Conservation (phyloP, 2,113 vertebrate species). For the Colius striatus region DNA sequence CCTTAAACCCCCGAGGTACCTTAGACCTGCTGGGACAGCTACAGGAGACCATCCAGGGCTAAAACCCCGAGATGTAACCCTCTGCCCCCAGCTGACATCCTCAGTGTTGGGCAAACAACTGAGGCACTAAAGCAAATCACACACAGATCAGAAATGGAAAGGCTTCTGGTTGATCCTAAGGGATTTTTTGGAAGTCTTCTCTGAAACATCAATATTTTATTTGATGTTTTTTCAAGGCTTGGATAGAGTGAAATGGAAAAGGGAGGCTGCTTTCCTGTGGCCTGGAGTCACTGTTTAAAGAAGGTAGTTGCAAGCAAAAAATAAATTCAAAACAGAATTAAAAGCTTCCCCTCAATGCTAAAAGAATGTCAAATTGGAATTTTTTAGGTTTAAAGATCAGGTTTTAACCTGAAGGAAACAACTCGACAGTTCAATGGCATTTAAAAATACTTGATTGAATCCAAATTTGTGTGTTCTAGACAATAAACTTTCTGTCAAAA, state of each 20-base stretch:
- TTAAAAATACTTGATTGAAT: background rate
- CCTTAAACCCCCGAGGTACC: fast-evolving
- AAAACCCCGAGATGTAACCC: fast-evolving
- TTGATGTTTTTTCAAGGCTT: background rate
- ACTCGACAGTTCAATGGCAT: background rate
- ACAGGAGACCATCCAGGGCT: background rate
- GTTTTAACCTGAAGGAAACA: background rate
- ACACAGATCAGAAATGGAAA: background rate
- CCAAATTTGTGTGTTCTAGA: background rate
- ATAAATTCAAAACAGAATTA: background rate
- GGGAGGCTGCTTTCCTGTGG: background rate
- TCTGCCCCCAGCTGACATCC: background rate
- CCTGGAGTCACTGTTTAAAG: background rate
- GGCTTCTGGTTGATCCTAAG: background rate
- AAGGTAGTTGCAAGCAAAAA: background rate
- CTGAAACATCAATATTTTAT: background rate
- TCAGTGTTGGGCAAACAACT: background rate
- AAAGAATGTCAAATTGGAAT: background rate
- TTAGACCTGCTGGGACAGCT: background rate
- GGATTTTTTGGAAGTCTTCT: background rate
- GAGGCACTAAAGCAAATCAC: background rate
- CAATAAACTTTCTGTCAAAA: background rate
- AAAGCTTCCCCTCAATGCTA: background rate
- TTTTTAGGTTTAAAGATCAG: background rate
- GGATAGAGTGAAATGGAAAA: background rate